Evolutionary conservation across 2,797 vertebrate genomes (phyloP), one percentile per base, ranked within the genome.

Genomic region (Sebastes flavidus): DNA sequence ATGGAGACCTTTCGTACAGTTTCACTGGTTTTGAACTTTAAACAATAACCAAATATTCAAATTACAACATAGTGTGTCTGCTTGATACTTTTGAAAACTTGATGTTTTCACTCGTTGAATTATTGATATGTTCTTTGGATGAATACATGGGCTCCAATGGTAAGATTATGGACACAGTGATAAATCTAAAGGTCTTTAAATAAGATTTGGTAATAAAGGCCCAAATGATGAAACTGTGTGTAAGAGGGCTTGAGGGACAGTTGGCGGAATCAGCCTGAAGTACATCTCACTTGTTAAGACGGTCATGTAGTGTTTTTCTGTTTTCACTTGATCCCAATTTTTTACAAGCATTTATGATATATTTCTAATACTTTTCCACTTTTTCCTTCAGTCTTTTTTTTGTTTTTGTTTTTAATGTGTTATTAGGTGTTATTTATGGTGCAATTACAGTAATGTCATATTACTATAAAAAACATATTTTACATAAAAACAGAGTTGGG

Each of bases 211-310:
- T 71, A 56, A 79, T 82, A 38, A 76, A 81, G 59, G 59, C 52
- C 1, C 0, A 74, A 65, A 78, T 86, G 77, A 90, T 84, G 83
- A 86, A 90, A 88, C 38, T n/a, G 22, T 22, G 12, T 62, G 84
- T 74, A 88, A 86, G 56, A 84, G 25, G 5, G 14, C 81, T 79
- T 83, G 49, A 81, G 29, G 60, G 76, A 79, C 71, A 86, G 46
- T 30, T 73, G 60, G 32, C 59, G 16, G 36, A 86, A 86, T 86
- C 59, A 73, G 60, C 49, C 36, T 66, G 24, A 80, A 86, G 74
- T 61, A 72, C 11, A 34, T 68, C 4, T 74, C 46, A 63, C 27
- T 78, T 81, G 54, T 52, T 54, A 49, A 61, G n/a, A 32, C n/a
- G 20, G 58, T 63, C 27, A 34, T 72, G 59, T 69, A 49, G 36